Base-by-base conservation (phyloP, 2,888 invertebrate genomes). In the Empis livida region DNA sequence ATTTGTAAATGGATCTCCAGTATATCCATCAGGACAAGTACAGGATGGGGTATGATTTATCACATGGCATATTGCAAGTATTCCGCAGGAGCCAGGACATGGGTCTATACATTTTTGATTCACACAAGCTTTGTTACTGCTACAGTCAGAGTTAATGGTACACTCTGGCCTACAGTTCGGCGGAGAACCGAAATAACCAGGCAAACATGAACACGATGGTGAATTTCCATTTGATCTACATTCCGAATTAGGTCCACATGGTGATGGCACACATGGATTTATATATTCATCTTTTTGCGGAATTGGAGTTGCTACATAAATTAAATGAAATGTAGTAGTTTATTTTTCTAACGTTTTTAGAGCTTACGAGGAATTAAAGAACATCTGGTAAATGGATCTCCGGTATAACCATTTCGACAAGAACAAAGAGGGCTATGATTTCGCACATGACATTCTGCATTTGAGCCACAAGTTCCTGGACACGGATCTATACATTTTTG, bases 371-470 rank as follows among this genome's bases (percentile, higher is more conserved):
- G 68, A 53, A 71, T 68, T 44, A 74, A 67, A 52, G 70, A 69
- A 55, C 82, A 82, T 56, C 75, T 71, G 35, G 75, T 76, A 62
- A 87, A 86, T 35, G 86, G 83, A 71, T 87, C 84, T 56, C 87
- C 85, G 54, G 81, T 80, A 58, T 75, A 84, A 42, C 79, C 79
- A 53, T 69, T 63, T 43, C 74, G 73, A 60, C 89, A 89, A 13
- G 77, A 77, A 62, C 88, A 89, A 53, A 85, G 78, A 2, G 88
- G 86, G 57, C 80, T 82, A 62, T 88, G 88, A 59, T 84, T 84
- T 17, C 81, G 73, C 4, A 85, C 82, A 60, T 76, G 75, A 58
- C 87, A 88, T 54, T 76, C 73, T 1, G 86, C 78, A 53, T 79
- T 78, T 43, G 75, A 71, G 31, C 79, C 79, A 57, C 79, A 80